These are phyloP conservation scores for Loxodonta africana DNA, from an alignment of 2,113 vertebrate species.

Conservation along the genomic window DNA sequence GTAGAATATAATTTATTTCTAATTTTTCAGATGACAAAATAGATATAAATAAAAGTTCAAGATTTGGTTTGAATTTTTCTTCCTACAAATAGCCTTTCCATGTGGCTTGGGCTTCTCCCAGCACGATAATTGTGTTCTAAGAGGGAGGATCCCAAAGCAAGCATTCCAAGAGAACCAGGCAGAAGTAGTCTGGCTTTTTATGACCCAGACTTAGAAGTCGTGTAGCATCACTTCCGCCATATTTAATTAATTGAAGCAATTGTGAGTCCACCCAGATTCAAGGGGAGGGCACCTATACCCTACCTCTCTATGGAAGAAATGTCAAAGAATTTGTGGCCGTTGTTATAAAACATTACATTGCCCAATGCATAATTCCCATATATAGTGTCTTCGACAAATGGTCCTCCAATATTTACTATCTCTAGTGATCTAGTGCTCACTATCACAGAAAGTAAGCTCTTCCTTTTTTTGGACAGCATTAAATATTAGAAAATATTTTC, in stretches of 20 bases:
- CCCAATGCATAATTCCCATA: not conserved
- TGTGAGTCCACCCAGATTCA: not conserved
- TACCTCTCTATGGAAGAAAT: not conserved
- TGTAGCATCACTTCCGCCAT: not conserved
- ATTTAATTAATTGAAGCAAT: constrained; percentile 21
- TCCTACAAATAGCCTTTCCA: not conserved
- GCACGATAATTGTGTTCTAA: not conserved
- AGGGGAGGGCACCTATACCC: not conserved
- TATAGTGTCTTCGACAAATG: not conserved
- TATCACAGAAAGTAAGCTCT: not conserved
- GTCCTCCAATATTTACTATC: not conserved
- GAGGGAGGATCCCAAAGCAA: not conserved
- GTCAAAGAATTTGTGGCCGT: not conserved
- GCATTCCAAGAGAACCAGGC: not conserved
- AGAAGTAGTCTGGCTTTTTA: not conserved
- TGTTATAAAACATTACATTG: not conserved
- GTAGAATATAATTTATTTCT: constrained; percentile 29
- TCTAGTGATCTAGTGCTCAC: not conserved
- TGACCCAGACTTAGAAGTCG: not conserved
- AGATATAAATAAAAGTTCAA: not conserved
- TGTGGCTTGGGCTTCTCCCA: not conserved
- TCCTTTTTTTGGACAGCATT: not conserved
- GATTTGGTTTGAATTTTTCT: not conserved
- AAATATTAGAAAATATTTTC: constrained; percentile 33
- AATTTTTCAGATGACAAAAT: constrained; percentile 25